These are phyloP conservation scores for Zaprionus lineosus DNA, from an alignment of 2,888 invertebrate genomes.

Conservation along the genomic window DNA sequence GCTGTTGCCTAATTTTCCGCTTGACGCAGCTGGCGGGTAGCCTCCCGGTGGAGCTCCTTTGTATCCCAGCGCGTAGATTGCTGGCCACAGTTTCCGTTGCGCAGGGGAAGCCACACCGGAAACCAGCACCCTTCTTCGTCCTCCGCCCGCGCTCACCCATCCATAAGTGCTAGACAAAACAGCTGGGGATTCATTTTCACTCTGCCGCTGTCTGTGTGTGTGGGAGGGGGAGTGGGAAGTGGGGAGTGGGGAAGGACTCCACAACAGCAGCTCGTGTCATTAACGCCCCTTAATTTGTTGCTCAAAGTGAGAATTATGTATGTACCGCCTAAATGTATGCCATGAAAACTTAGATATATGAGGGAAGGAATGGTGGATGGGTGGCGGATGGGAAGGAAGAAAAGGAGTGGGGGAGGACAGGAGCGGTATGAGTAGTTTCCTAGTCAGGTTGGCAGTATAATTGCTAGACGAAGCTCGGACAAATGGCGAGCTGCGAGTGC, in stretches of 20 bases:
- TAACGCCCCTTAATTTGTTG: slow-evolving; percentile 73
- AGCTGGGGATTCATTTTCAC: slow-evolving; percentile 3
- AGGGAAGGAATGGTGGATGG: background rate
- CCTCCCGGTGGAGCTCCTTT: slow-evolving; percentile 16
- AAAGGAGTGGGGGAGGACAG: background rate
- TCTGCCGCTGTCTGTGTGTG: background rate
- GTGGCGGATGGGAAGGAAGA: background rate
- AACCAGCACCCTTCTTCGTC: slow-evolving; percentile 11
- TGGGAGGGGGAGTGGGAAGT: background rate
- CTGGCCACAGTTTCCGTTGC: slow-evolving; percentile 63
- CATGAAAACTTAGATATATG: slow-evolving; percentile 60
- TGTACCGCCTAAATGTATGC: slow-evolving; percentile 57
- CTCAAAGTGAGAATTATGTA: slow-evolving; percentile 62
- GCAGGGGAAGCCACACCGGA: slow-evolving; percentile 51
- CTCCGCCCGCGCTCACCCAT: background rate
- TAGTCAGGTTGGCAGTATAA: slow-evolving; percentile 55
- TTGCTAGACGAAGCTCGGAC: slow-evolving; percentile 52
- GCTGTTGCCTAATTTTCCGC: slow-evolving; percentile 76
- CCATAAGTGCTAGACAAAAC: slow-evolving; percentile 48
- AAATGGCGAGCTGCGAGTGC: slow-evolving; percentile 48
- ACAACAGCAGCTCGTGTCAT: slow-evolving; percentile 54
- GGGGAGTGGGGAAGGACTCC: too few species aligned
- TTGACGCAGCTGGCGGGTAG: slow-evolving; percentile 56
- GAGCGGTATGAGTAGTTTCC: slow-evolving; percentile 2
- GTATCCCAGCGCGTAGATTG: slow-evolving; percentile 9